These are phyloP conservation scores for Paramormyrops kingsleyae DNA, from an alignment of 2,113 vertebrate species.

Conservation along the genomic window DNA sequence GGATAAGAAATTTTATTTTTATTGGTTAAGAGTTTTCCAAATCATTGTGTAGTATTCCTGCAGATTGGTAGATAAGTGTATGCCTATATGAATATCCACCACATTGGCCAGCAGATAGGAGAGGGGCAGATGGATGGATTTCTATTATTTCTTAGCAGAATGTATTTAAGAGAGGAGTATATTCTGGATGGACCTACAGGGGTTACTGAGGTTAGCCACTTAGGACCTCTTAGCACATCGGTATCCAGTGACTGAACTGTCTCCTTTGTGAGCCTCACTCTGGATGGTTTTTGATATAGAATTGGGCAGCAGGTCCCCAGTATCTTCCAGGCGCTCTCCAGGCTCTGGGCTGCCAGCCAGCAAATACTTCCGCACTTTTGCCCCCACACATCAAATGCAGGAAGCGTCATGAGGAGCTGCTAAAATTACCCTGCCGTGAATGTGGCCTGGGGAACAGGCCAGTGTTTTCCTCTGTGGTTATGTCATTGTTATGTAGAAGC, in stretches of 20 bases:
- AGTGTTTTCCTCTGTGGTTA: conserved; percentile 21
- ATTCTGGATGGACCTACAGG: not conserved
- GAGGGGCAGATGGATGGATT: not conserved
- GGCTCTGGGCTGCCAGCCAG: conserved; percentile 23
- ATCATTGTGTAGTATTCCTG: not conserved
- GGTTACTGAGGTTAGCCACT: not conserved
- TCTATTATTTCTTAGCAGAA: not conserved
- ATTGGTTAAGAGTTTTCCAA: not conserved
- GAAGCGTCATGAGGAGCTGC: conserved; percentile 27
- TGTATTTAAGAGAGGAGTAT: not conserved
- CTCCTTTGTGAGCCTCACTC: not conserved
- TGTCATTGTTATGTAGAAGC: conserved; percentile 18
- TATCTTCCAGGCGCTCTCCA: not conserved
- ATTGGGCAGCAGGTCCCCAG: not conserved
- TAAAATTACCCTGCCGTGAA: conserved; percentile 22
- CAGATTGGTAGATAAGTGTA: not conserved
- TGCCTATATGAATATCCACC: not conserved
- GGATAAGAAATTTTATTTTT: not conserved
- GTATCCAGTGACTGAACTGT: not conserved
- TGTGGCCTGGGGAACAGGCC: not conserved
- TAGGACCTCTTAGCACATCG: not conserved
- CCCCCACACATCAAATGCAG: conserved; percentile 13
- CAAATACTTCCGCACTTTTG: conserved; percentile 23
- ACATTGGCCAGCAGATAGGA: not conserved
- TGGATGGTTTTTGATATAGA: not conserved